A percentile compares a stretch with the other conserved stretches of the same genome.
phyloP scores from a whole-genome alignment of 2,888 invertebrate genomes.

The Caenorhabditis imperialis region DNA sequence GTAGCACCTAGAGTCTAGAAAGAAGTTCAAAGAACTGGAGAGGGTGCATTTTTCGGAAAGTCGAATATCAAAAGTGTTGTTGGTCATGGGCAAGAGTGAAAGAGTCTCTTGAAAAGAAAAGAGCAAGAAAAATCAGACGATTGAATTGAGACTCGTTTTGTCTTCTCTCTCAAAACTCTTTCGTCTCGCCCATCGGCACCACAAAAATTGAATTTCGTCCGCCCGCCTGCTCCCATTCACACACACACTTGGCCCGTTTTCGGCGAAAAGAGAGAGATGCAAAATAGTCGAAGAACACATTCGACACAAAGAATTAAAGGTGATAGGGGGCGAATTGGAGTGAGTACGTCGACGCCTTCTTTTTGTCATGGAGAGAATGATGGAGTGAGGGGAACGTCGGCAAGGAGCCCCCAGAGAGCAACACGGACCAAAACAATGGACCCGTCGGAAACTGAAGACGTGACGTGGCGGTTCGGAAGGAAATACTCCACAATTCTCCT shows the following conservation, averaged over 20 bases:
- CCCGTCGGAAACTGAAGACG: background rate
- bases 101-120: background rate
- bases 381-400: conserved; percentile 11
- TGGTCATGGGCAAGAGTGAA: conserved; percentile 6
- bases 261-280: too few species aligned
- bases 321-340: too few species aligned
- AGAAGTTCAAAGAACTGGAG: background rate
- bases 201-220: conserved; percentile 34
- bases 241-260: background rate
- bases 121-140: conserved; percentile 3
- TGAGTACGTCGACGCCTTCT: too few species aligned
- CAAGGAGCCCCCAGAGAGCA: conserved; percentile 14
- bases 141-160: conserved; percentile 11
- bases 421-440: conserved; percentile 27
- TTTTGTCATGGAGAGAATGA: conserved; percentile 31
- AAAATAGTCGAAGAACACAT: too few species aligned
- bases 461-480: too few species aligned
- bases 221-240: conserved; percentile 14
- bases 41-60: too few species aligned
- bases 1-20: too few species aligned
- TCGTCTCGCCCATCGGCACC: conserved; percentile 24
- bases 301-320: too few species aligned
- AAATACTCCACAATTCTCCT: too few species aligned
- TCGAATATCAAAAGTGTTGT: conserved; percentile 1
- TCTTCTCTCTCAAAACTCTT: too few species aligned